These are phyloP conservation scores for Amblyopsis rosae DNA, from an alignment of 2,113 vertebrate species.

Conservation along the genomic window DNA sequence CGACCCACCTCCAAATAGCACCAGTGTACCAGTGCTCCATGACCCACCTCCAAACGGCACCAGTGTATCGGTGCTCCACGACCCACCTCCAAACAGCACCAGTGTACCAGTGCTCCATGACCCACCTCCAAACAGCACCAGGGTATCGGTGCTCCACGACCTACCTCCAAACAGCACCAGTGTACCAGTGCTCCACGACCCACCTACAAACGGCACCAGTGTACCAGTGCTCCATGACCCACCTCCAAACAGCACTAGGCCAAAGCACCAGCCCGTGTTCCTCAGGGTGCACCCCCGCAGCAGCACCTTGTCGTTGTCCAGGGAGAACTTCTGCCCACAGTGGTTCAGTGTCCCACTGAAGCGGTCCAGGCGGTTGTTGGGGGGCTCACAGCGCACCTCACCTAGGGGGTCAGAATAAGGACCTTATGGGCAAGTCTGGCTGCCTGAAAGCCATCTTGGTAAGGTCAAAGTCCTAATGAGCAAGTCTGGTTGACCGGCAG, in stretches of 20 bases:
- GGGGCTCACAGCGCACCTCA: conserved; percentile 86
- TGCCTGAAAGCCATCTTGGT: background rate
- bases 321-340: conserved; percentile 77
- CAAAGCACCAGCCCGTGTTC: conserved; percentile 96
- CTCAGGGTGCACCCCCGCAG: conserved; percentile 90
- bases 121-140: too few species aligned
- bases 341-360: conserved; percentile 85
- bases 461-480: too few species aligned
- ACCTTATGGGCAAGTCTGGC: background rate
- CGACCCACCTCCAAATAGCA: conserved; percentile 88
- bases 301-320: conserved; percentile 90
- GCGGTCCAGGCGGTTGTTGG: conserved; percentile 91
- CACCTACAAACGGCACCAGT: too few species aligned
- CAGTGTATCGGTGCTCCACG: too few species aligned
- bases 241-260: conserved; percentile 93
- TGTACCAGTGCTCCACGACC: too few species aligned
- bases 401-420: conserved; percentile 68
- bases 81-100: conserved; percentile 82
- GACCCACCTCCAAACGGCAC: too few species aligned
- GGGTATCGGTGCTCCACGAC: too few species aligned
- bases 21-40: too few species aligned
- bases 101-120: too few species aligned
- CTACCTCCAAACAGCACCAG: too few species aligned
- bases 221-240: conserved; percentile 18
- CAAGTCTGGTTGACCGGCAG: too few species aligned